Base-by-base conservation (phyloP, 2,797 vertebrate genomes). In the Microtus californicus region DNA sequence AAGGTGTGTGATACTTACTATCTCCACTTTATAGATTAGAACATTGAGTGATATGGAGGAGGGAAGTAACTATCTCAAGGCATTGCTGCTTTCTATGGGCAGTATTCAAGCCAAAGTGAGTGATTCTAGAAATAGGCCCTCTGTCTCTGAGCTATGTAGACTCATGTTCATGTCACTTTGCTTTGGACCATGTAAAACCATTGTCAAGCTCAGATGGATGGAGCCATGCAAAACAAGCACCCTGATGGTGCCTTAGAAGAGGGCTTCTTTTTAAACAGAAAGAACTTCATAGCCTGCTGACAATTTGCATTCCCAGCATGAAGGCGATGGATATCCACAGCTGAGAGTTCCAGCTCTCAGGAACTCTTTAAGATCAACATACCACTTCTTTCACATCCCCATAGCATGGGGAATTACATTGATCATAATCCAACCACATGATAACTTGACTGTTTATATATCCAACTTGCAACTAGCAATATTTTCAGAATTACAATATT, bases 391-490 rank as follows among this genome's bases (percentile, higher is more conserved):
- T 91, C 29, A 86, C 2, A 43, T 79, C 3, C 1, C 37, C 69
- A 74, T 17, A 80, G 17, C n/a, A 56, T 10, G 67, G 37, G 2
- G 2, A 71, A 48, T 86, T 86, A 71, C 5, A 43, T 83, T 45
- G 90, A 71, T 82, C 91, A 6, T 43, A 79, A 86, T 88, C 23
- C 51, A 77, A 77, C 5, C 1, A 34, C 11, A 77, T 23, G 25
- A 14, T 69, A 73, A 71, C 77, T 92, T 81, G 91, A 93, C 61
- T 74, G 6, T 76, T 83, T 80, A 80, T 65, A 87, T 65, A 61
- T 34, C 8, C 23, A 90, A 40, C 21, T 48, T 82, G 2, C 21
- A 65, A 45, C 17, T 45, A 82, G 21, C 7, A 61, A 80, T n/a
- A 92, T 61, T 13, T 61, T 83, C 92, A 65, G 10, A 91, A 93